Evolutionary conservation across 2,888 invertebrate species (phyloP), one percentile per base, ranked within the genome.

Genomic region (Microdon myrmicae): DNA sequence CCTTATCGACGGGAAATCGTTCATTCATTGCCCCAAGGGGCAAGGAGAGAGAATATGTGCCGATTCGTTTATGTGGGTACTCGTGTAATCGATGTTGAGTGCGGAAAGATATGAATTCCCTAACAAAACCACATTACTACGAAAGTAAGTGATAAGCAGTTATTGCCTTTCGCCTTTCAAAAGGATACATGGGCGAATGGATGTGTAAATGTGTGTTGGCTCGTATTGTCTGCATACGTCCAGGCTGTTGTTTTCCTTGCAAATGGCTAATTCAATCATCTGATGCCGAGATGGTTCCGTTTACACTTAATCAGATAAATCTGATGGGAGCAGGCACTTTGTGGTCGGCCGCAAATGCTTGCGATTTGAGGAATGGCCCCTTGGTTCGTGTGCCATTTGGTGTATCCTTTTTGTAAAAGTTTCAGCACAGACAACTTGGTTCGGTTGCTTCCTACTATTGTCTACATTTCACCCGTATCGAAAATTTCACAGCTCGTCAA

Each of bases 191-290:
- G n/a, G n/a, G n/a, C n/a, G n/a, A n/a, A n/a, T n/a, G n/a, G n/a
- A n/a, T n/a, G n/a, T n/a, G n/a, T n/a, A n/a, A n/a, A n/a, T n/a
- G n/a, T 43, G 39, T 9, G 13, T 41, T 26, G 16, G 28, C 10
- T 9, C 8, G 8, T 12, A 20, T 35, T 14, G 38, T 41, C 25
- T 29, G 19, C 49, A 43, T 66, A 28, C 37, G 31, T 58, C 51
- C 58, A 47, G 61, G 45, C 58, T 55, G 68, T 67, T 68, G 68
- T 66, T 68, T 55, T 67, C 56, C 54, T 55, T 67, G 51, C 64
- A 75, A 75, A 75, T 75, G 74, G 70, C 75, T 76, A 76, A 76
- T 76, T 76, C 76, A 75, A 75, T 76, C 75, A 74, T 72, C 71
- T 70, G 64, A 64, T 58, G 64, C 64, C 51, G 64, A 64, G 64